Evolutionary conservation across 2,113 vertebrate species (phyloP).

Genomic region (Lophius piscatorius): DNA sequence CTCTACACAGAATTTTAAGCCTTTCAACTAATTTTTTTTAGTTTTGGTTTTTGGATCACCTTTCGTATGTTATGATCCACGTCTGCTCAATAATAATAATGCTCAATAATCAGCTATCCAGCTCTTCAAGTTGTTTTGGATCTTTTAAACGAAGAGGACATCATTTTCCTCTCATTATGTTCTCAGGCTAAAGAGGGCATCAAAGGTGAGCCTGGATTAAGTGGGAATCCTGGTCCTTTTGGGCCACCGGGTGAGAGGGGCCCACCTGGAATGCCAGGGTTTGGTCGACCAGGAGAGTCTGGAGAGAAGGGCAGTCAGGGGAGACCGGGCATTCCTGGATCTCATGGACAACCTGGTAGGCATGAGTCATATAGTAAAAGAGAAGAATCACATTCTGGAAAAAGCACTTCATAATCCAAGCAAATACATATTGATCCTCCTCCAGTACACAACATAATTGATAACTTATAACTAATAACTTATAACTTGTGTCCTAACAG

Average conservation of each 20-base stretch:
- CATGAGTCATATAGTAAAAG: not conserved
- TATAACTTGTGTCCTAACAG: slow-evolving; percentile 66
- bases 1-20: too few relatives aligned
- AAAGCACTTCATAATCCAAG: not conserved
- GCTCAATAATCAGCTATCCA: too few relatives aligned
- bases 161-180: slow-evolving; percentile 12
- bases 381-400: not conserved
- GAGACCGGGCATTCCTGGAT: slow-evolving; percentile 82
- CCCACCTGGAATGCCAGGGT: slow-evolving; percentile 86
- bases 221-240: slow-evolving; percentile 83
- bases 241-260: slow-evolving; percentile 89
- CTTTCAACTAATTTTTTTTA: too few relatives aligned
- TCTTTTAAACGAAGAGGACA: not conserved
- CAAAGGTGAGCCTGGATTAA: slow-evolving; percentile 91
- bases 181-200: slow-evolving; percentile 86
- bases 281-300: slow-evolving; percentile 78
- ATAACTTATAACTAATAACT: not conserved
- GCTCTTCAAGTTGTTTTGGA: too few relatives aligned
- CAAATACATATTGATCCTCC: not conserved
- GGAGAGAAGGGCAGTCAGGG: slow-evolving; percentile 93
- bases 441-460: not conserved
- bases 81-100: too few relatives aligned
- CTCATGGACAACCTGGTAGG: slow-evolving; percentile 85
- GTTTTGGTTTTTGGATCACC: too few relatives aligned
- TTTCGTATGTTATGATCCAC: too few relatives aligned